phyloP scores from a whole-genome alignment of 2,888 invertebrate genomes.

The Cordilura impudica region DNA sequence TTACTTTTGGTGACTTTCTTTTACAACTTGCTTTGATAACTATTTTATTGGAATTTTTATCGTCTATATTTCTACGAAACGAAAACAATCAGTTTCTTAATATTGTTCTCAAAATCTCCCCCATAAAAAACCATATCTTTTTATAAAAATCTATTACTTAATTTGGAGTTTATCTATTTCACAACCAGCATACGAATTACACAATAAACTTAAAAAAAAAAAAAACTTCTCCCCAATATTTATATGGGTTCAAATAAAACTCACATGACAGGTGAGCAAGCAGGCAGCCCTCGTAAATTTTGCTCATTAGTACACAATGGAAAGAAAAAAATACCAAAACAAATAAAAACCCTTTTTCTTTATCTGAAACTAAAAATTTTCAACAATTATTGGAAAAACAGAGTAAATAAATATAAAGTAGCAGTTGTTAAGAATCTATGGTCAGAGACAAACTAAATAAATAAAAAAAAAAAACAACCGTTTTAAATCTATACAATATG shows the following conservation, averaged over 20 bases:
- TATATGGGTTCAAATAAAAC: not conserved
- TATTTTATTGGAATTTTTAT: too few relatives aligned
- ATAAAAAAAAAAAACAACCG: conserved; percentile 30
- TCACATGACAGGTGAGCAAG: conserved; percentile 51
- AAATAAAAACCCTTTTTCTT: conserved; percentile 44
- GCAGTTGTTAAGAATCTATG: not conserved
- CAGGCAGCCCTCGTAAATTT: conserved; percentile 57
- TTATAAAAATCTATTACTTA: conserved; percentile 49
- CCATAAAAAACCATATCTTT: conserved; percentile 21
- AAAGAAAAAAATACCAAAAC: not conserved
- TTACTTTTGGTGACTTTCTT: too few relatives aligned
- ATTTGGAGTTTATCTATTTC: conserved; percentile 30
- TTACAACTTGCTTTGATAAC: not conserved
- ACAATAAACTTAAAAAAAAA: not conserved
- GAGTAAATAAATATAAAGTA: not conserved
- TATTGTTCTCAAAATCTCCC: conserved; percentile 13
- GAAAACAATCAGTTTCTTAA: not conserved
- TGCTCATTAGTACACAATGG: conserved; percentile 47
- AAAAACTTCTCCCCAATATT: conserved; percentile 27
- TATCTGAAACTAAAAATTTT: not conserved
- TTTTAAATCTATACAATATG: conserved; percentile 57
- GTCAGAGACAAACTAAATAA: not conserved
- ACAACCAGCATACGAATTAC: not conserved
- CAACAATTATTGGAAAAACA: conserved; percentile 15
- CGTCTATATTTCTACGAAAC: too few relatives aligned